These are phyloP conservation scores for Colistium nudipinnis DNA, from an alignment of 2,113 vertebrate species.

Conservation along the genomic window DNA sequence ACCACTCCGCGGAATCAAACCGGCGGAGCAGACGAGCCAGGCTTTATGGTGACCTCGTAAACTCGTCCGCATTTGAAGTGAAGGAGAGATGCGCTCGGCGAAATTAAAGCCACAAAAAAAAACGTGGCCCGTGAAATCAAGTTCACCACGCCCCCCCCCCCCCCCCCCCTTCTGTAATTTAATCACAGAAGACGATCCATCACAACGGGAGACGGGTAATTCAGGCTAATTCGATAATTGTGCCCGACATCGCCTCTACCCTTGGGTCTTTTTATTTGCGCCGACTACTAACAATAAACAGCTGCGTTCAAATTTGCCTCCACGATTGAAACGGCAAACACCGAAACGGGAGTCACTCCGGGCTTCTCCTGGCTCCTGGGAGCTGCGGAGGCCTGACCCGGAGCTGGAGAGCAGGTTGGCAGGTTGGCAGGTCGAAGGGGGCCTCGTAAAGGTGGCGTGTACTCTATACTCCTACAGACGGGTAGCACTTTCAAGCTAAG, in stretches of 20 bases:
- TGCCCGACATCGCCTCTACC: constrained; percentile 71
- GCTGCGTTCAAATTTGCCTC: constrained; percentile 67
- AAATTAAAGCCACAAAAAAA: constrained; percentile 45
- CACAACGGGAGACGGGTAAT: constrained; percentile 65
- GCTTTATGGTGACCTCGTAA: constrained; percentile 9
- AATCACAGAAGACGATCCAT: constrained; percentile 71
- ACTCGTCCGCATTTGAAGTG: constrained; percentile 23
- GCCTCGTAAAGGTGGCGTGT: constrained; percentile 29
- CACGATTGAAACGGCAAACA: constrained; percentile 61
- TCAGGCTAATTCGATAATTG: constrained; percentile 76
- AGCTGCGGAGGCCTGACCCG: too few species aligned
- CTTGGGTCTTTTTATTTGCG: constrained; percentile 71
- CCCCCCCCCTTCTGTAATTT: constrained; percentile 52
- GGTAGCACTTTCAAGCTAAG: constrained; percentile 43
- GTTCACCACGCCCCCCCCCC: constrained; percentile 2
- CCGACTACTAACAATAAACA: constrained; percentile 72
- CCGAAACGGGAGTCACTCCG: constrained; percentile 24
- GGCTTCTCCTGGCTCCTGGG: constrained; percentile 14
- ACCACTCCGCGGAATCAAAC: constrained; percentile 45
- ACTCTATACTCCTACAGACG: constrained; percentile 32
- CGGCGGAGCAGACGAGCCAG: constrained; percentile 10
- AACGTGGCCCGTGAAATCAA: constrained; percentile 47
- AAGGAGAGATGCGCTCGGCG: constrained; percentile 26
- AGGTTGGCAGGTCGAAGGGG: constrained; percentile 14
- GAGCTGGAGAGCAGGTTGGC: constrained; percentile 27